These are phyloP conservation scores for Stramonita haemastoma DNA, from an alignment of 2,888 invertebrate genomes.

Conservation along the genomic window DNA sequence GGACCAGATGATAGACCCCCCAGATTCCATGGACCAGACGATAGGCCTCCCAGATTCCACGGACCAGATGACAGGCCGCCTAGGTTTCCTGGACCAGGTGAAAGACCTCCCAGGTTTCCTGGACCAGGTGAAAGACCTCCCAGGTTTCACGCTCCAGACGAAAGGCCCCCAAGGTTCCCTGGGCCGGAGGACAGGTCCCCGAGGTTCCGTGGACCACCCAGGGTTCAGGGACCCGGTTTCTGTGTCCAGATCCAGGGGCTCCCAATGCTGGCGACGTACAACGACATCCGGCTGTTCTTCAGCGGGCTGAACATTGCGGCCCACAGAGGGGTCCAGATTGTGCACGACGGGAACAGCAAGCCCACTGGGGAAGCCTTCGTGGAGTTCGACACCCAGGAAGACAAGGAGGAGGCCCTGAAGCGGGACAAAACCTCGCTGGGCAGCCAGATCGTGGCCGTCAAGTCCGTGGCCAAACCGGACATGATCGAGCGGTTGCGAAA, in stretches of 20 bases:
- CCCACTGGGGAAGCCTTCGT: slow-evolving; percentile 86
- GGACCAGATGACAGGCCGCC: background rate
- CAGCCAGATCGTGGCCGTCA: slow-evolving; percentile 72
- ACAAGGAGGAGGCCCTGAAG: slow-evolving; percentile 84
- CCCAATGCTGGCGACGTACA: slow-evolving; percentile 55
- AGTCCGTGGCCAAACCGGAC: slow-evolving; percentile 67
- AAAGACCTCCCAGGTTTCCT: background rate
- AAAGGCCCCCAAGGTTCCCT: background rate
- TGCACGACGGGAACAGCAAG: slow-evolving; percentile 75
- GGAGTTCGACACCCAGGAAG: slow-evolving; percentile 86
- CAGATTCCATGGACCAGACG: too few relatives aligned
- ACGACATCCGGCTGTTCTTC: slow-evolving; percentile 96
- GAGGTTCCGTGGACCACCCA: background rate
- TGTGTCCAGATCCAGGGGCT: slow-evolving; percentile 65
- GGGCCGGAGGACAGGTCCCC: background rate
- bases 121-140: slow-evolving; percentile 4
- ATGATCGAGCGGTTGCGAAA: slow-evolving; percentile 68
- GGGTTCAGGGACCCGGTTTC: background rate
- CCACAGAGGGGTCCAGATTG: slow-evolving; percentile 82
- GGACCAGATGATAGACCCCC: background rate
- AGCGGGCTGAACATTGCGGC: slow-evolving; percentile 87
- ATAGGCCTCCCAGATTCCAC: background rate
- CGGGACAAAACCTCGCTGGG: slow-evolving; percentile 81
- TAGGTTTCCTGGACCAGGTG: background rate
- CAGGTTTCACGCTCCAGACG: background rate